Evolutionary conservation across 2,797 vertebrate species (phyloP).

Genomic region (Hybognathus amarus): DNA sequence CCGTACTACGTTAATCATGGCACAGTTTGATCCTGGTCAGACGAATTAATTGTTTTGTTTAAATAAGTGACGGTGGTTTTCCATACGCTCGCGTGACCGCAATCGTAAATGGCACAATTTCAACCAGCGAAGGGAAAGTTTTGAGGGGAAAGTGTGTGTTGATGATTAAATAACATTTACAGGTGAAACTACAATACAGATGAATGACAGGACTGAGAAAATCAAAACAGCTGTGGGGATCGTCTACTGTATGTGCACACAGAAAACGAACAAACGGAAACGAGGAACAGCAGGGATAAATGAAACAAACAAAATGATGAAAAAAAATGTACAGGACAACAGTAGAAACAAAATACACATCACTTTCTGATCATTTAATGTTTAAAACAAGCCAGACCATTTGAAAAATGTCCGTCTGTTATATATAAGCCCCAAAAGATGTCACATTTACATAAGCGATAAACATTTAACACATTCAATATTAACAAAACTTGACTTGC

Average conservation of each 20-base stretch:
- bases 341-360: neutral
- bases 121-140: conserved; percentile 78
- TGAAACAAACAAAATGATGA: neutral
- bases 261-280: conserved; percentile 3
- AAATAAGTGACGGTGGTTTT: conserved; percentile 54
- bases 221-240: conserved; percentile 71
- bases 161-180: conserved; percentile 70
- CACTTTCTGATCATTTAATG: neutral
- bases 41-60: conserved; percentile 32
- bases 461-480: conserved; percentile 21
- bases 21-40: conserved; percentile 69
- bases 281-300: conserved; percentile 37
- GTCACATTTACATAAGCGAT: conserved; percentile 1
- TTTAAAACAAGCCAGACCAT: neutral
- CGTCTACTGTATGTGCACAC: conserved; percentile 64
- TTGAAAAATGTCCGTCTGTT: neutral
- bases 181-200: conserved; percentile 59
- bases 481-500: neutral
- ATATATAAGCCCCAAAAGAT: neutral
- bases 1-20: conserved; percentile 81
- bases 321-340: neutral
- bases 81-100: conserved; percentile 66
- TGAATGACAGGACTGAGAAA: conserved; percentile 61
- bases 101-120: conserved; percentile 80
- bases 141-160: conserved; percentile 58